These are phyloP conservation scores for Rhorus exstirpatorius DNA, from an alignment of 2,888 invertebrate genomes.

Conservation along the genomic window DNA sequence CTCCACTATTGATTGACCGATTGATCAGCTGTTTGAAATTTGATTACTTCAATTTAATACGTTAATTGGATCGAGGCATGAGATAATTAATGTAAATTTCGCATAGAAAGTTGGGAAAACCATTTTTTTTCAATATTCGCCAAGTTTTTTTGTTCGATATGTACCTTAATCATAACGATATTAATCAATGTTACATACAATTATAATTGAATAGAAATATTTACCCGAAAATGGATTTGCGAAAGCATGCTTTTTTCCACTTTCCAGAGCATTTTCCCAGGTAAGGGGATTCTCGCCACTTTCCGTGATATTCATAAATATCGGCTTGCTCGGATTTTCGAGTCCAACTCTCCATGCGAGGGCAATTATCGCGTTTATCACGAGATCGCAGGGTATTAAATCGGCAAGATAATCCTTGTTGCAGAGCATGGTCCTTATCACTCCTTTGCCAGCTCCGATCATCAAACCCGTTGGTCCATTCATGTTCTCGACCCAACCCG, in stretches of 20 bases:
- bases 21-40: too few species aligned
- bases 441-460: conserved; percentile 93
- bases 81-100: too few species aligned
- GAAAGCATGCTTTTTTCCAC: conserved; percentile 88
- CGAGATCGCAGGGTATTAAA: conserved; percentile 92
- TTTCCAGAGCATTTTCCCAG: conserved; percentile 94
- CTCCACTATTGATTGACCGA: too few species aligned
- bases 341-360: conserved; percentile 90
- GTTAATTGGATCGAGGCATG: too few species aligned
- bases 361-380: conserved; percentile 92
- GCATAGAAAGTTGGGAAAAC: too few species aligned
- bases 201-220: too few species aligned
- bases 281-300: conserved; percentile 92
- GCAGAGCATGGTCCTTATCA: conserved; percentile 94
- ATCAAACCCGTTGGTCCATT: conserved; percentile 96
- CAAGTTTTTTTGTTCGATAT: too few species aligned
- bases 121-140: too few species aligned
- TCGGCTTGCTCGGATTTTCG: conserved; percentile 85
- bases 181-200: too few species aligned
- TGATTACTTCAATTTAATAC: too few species aligned
- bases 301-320: conserved; percentile 93
- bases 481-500: conserved; percentile 96
- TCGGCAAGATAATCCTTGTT: conserved; percentile 89
- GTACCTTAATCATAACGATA: too few species aligned
- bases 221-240: conserved; percentile 88